These are phyloP conservation scores for Thaumatotibia leucotreta DNA, from an alignment of 1,140 invertebrate species.

Conservation along the genomic window DNA sequence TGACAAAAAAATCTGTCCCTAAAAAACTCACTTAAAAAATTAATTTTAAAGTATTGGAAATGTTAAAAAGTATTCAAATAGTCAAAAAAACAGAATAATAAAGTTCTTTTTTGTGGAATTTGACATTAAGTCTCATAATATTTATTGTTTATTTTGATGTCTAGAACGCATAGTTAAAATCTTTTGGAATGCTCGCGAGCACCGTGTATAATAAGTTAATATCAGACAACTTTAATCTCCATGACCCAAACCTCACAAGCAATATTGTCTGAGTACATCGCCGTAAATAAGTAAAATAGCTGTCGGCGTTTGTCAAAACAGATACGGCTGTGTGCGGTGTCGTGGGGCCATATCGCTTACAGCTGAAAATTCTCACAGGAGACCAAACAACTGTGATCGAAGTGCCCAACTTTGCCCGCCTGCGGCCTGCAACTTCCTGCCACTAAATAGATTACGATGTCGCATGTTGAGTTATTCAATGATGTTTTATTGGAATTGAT, in stretches of 20 bases:
- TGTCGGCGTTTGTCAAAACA: slow-evolving; percentile 9
- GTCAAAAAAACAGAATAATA: too few species aligned
- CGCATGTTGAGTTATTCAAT: neutral
- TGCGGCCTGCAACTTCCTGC: slow-evolving; percentile 18
- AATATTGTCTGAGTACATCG: neutral
- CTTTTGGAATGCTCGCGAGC: too few species aligned
- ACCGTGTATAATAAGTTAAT: too few species aligned
- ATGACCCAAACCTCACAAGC: neutral
- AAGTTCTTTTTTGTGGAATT: too few species aligned
- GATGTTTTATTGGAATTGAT: neutral
- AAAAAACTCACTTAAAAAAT: too few species aligned
- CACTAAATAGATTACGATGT: slow-evolving; percentile 23
- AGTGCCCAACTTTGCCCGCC: slow-evolving; percentile 21
- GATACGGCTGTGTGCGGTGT: neutral
- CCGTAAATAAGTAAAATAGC: neutral
- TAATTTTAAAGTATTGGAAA: too few species aligned
- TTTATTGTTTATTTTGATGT: too few species aligned
- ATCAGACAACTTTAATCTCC: neutral
- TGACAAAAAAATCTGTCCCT: too few species aligned
- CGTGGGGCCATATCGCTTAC: slow-evolving; percentile 15
- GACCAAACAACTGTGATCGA: slow-evolving; percentile 23
- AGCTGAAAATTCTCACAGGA: slow-evolving; percentile 13
- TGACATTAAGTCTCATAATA: too few species aligned
- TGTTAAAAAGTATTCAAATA: too few species aligned
- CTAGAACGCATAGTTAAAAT: too few species aligned